These are phyloP conservation scores for Nephila pilipes DNA, from an alignment of 1,140 invertebrate species.

Conservation along the genomic window DNA sequence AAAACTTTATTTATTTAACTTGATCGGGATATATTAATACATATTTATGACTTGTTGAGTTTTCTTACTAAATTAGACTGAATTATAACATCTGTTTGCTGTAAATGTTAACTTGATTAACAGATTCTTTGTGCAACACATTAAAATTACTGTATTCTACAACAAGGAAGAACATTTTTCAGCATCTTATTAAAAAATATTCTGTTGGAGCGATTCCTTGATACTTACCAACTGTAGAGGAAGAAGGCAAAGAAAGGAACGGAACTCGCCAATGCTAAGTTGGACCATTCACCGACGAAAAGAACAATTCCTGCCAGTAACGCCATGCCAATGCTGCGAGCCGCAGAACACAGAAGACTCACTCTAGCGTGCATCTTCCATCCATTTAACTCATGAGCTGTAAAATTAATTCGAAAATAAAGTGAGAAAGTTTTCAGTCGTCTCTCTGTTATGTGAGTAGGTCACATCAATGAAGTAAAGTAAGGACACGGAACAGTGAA, in stretches of 20 bases:
- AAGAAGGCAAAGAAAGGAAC: conserved; percentile 92
- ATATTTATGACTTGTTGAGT: too few species aligned
- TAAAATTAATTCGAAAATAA: background rate
- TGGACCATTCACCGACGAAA: conserved; percentile 89
- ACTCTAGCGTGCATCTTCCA: conserved; percentile 87
- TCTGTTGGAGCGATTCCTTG: background rate
- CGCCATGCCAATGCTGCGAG: conserved; percentile 88
- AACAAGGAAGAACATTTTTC: too few species aligned
- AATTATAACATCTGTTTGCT: too few species aligned
- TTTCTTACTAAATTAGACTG: too few species aligned
- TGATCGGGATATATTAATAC: too few species aligned
- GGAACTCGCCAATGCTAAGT: conserved; percentile 89
- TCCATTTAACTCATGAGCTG: conserved; percentile 90
- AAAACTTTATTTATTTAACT: too few species aligned
- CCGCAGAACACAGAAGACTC: conserved; percentile 88
- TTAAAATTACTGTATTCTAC: too few species aligned
- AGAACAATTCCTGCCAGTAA: conserved; percentile 88
- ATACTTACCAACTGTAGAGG: conserved; percentile 88
- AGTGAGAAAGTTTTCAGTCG: background rate
- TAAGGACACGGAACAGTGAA: too few species aligned
- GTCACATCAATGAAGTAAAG: too few species aligned
- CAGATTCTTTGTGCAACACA: too few species aligned
- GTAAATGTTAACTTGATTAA: too few species aligned
- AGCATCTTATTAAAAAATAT: too few species aligned
- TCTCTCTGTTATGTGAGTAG: background rate